These are phyloP conservation scores for Didymodactylos carnosus DNA, from an alignment of 2,888 invertebrate genomes.

Conservation along the genomic window DNA sequence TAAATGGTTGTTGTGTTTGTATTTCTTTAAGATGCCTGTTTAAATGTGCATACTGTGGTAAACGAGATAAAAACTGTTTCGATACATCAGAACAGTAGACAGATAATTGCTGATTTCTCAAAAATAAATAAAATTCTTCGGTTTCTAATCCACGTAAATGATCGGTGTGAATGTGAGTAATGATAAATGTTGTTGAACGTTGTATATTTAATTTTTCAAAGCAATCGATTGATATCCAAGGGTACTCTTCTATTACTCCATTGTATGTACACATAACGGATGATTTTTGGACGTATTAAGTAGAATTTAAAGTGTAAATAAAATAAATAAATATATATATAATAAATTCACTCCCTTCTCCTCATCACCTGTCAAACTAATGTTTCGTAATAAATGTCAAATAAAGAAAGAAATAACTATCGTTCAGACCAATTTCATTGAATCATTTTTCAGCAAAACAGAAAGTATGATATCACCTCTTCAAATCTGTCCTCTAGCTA, in stretches of 20 bases:
- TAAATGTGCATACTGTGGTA: neutral
- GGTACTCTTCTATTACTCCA: neutral
- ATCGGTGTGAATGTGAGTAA: neutral
- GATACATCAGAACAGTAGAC: neutral
- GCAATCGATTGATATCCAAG: neutral
- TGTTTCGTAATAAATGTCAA: too few relatives aligned
- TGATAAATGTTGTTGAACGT: neutral
- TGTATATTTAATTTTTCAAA: neutral
- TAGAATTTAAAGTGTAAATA: too few relatives aligned
- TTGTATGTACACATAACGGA: neutral
- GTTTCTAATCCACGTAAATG: neutral
- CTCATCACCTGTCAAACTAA: too few relatives aligned
- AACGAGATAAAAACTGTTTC: neutral
- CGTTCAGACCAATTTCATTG: too few relatives aligned
- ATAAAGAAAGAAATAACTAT: too few relatives aligned
- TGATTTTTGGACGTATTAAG: too few relatives aligned
- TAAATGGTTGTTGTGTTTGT: neutral
- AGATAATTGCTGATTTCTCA: neutral
- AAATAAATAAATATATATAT: too few relatives aligned
- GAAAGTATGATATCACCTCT: too few relatives aligned
- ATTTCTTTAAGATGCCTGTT: neutral
- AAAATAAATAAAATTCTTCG: neutral
- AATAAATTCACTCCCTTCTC: too few relatives aligned
- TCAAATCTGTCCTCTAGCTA: too few relatives aligned
- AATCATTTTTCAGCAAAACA: too few relatives aligned